These are phyloP conservation scores for Xestia ashworthii DNA, from an alignment of 2,888 invertebrate species.

Conservation along the genomic window DNA sequence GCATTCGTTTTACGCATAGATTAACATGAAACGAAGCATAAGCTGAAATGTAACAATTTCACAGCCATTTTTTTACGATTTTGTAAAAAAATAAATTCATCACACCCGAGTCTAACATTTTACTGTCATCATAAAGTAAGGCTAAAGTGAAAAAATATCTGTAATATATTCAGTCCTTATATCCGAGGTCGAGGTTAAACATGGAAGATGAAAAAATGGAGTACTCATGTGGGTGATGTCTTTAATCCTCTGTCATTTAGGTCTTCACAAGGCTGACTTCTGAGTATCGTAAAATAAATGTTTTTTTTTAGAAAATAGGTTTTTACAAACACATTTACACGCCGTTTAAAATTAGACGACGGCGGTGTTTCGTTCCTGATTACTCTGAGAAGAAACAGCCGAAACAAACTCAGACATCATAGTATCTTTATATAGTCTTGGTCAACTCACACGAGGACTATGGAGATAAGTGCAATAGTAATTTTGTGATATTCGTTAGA, in stretches of 20 bases:
- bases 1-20: background rate
- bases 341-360: background rate
- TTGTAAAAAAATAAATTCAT: conserved; percentile 42
- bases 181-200: conserved; percentile 29
- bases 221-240: conserved; percentile 11
- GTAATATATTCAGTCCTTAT: conserved; percentile 55
- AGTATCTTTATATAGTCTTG: background rate
- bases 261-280: background rate
- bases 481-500: too few relatives aligned
- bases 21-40: background rate
- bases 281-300: background rate
- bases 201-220: conserved; percentile 40
- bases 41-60: background rate
- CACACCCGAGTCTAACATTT: conserved; percentile 37
- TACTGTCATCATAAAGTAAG: conserved; percentile 41
- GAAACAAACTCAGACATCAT: background rate
- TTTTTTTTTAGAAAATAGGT: background rate
- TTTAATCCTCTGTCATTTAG: background rate
- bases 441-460: background rate
- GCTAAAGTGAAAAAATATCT: conserved; percentile 53
- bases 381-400: background rate
- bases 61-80: conserved; percentile 20
- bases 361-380: background rate
- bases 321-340: background rate
- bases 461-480: background rate